Evolutionary conservation across 1,140 invertebrate species (phyloP).

Genomic region (Drosophila orosa): DNA sequence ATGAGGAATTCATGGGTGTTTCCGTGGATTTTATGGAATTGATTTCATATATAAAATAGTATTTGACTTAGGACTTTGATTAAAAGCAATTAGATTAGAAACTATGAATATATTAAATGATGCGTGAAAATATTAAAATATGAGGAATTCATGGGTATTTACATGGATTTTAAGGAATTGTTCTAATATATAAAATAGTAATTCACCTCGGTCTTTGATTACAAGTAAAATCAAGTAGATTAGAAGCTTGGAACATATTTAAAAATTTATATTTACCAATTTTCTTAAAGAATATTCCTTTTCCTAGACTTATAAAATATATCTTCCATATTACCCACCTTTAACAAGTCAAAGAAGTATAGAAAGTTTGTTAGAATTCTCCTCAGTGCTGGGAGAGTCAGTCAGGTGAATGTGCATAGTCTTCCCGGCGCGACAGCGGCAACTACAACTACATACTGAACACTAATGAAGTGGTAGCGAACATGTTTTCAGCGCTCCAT

Average conservation of each 20-base stretch:
- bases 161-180: not conserved
- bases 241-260: not conserved
- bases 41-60: too few species aligned
- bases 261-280: not conserved
- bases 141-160: not conserved
- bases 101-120: conserved; percentile 2
- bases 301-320: not conserved
- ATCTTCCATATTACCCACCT: not conserved
- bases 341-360: not conserved
- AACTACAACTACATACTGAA: conserved; percentile 61
- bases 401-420: conserved; percentile 62
- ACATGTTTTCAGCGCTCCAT: conserved; percentile 49
- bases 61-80: too few species aligned
- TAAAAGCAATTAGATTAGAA: not conserved
- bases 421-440: conserved; percentile 39
- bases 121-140: not conserved
- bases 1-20: too few species aligned
- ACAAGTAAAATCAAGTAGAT: too few species aligned
- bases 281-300: not conserved
- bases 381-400: conserved; percentile 19
- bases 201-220: too few species aligned
- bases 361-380: not conserved
- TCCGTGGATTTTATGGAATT: too few species aligned
- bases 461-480: conserved; percentile 66
- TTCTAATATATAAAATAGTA: not conserved